Base-by-base conservation (phyloP, 2,888 invertebrate species). In the Chloroclystis v-ata region DNA sequence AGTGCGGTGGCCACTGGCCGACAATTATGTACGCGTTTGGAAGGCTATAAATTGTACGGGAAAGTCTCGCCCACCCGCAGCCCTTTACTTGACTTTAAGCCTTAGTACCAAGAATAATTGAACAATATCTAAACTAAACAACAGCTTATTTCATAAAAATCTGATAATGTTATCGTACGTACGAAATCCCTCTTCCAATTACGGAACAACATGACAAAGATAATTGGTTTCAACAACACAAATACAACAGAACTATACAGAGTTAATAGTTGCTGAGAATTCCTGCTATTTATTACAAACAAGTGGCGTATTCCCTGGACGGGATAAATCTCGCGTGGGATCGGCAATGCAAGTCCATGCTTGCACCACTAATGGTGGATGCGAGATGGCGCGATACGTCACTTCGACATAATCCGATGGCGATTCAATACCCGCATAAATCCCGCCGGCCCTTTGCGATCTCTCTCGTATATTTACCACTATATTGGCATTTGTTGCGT, bases 21-120 rank as follows among this genome's bases (percentile, higher is more conserved):
- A 52, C 49, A 52, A 50, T 48, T 47, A 54, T 43, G 49, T 53
- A 35, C 35, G 45, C 43, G 49, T 32, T 51, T 42, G 45, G 43
- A 42, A 40, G 47, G 47, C 46, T 47, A 52, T 56, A 54, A 50
- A 54, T 56, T 42, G 48, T 33, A 13, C 33, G 41, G 32, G 52
- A 52, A 50, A 51, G 45, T 49, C 40, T 37, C 47, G 45, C 52
- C 29, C 50, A 41, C 33, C 45, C 43, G 43, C 30, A 37, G 47
- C 43, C 52, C 5, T 8, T 9, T 9, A 3, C 20, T 4, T 5
- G 5, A 20, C 20, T 20, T 4, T 2, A 20, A 20, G 20, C 20
- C n/a, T n/a, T n/a, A n/a, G n/a, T n/a, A n/a, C 20, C 20, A 20
- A 20, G 20, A 4, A 20, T 20, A 20, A 2, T 20, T 5, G 20